Evolutionary conservation across 2,888 invertebrate genomes (phyloP), one percentile per base, ranked within the genome.

Genomic region (Galerucella pusilla): DNA sequence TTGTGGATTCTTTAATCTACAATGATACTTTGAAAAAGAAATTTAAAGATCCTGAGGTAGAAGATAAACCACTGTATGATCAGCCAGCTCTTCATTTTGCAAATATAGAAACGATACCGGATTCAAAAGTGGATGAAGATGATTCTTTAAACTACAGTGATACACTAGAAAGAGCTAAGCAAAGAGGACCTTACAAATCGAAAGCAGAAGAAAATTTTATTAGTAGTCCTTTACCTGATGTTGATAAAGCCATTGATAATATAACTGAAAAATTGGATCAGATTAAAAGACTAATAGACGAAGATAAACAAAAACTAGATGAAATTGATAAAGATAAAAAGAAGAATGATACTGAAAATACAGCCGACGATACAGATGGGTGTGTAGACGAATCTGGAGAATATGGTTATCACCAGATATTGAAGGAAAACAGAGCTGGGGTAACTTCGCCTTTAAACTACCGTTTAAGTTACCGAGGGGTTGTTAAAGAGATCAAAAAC

Each of bases 401-500:
- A 52, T 79, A 79, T 35, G 74, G 76, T 46, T 78, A 79, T 65
- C 73, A 75, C 9, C 12, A 75, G 16, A 81, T 80, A 12, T 73
- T 78, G 28, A 82, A 77, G 73, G 80, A 82, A 76, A 82, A 83
- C 68, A 77, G 77, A 75, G 80, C 79, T 61, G 83, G 83, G 1
- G 83, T 83, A 9, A 74, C 77, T 45, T 76, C 80, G 4, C 81
- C 81, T 42, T 52, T 80, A 63, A 77, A 80, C 59, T 49, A 82
- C 25, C 77, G 82, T 66, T 57, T 77, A 45, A 75, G 74, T 60
- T 84, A 83, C 75, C 80, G 81, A 77, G 76, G 82, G 20, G 83
- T 84, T 12, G 79, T 85, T 57, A 75, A 81, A 65, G 82, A 85
- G 77, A 81, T 84, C 68, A 84, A 85, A 78, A 63, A 73, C 10